phyloP scores from a whole-genome alignment of 1,140 invertebrate genomes.

The Aphelenchoides fujianensis region DNA sequence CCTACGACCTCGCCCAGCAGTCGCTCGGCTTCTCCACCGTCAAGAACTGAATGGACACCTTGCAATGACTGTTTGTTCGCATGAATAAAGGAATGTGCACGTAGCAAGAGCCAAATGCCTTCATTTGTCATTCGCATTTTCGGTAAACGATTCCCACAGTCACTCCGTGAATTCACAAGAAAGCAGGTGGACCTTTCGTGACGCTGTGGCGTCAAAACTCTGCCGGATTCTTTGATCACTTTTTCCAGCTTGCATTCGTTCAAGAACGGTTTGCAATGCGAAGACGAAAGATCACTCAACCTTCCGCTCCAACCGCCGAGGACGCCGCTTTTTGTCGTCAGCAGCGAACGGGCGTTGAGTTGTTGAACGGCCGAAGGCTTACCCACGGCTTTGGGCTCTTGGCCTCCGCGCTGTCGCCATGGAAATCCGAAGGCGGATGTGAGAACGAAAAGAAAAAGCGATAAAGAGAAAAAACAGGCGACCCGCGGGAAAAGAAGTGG shows the following conservation, averaged over 20 bases:
- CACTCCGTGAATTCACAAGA: no score
- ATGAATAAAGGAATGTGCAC: no score
- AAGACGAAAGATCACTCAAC: background rate
- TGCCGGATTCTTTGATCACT: background rate
- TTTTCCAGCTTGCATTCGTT: background rate
- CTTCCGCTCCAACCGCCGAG: background rate
- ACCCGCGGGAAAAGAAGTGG: background rate
- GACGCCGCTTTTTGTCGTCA: background rate
- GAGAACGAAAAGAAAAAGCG: no score
- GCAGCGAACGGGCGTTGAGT: background rate
- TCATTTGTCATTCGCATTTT: no score
- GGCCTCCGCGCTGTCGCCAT: background rate
- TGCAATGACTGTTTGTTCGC: no score
- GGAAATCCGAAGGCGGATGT: background rate
- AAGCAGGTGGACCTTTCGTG: no score
- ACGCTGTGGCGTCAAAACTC: background rate
- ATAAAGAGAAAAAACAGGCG: slow-evolving; percentile 5
- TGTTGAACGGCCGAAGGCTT: background rate
- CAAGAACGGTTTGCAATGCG: background rate
- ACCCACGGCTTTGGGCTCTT: background rate
- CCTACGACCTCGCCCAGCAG: background rate
- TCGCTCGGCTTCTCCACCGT: background rate
- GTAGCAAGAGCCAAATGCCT: no score
- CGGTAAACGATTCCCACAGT: no score
- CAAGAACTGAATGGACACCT: background rate